Conservation (phyloP, 2,113 vertebrate species). For the Rattus rattus region DNA sequence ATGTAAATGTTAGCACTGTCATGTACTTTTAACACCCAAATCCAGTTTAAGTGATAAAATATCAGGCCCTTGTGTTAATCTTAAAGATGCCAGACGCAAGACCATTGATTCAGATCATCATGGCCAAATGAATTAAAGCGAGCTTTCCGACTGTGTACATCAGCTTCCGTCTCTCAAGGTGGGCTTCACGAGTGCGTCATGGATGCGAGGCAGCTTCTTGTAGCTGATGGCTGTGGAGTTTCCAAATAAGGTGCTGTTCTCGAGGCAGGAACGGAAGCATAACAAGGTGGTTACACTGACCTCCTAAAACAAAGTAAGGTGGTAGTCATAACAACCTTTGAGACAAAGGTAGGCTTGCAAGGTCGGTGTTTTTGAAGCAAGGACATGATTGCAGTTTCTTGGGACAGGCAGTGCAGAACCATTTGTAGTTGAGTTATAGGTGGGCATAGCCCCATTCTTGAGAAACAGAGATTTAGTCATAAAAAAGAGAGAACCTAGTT, state of each 20-base stretch:
- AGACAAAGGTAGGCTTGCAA: no score
- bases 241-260: not conserved
- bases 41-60: not conserved
- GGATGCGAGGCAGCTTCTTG: not conserved
- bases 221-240: not conserved
- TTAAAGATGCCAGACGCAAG: not conserved
- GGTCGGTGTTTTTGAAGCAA: not conserved
- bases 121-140: not conserved
- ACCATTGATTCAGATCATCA: not conserved
- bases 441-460: not conserved
- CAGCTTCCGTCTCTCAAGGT: no score
- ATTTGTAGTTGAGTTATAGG: not conserved
- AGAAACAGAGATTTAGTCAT: not conserved
- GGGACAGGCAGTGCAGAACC: not conserved
- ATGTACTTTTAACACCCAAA: constrained; percentile 14
- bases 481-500: not conserved
- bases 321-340: not conserved
- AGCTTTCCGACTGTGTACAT: not conserved
- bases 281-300: not conserved
- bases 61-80: constrained; percentile 16
- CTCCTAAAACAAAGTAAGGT: not conserved
- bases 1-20: not conserved
- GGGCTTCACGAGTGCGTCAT: not conserved
- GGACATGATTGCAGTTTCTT: not conserved
- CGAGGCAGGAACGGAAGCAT: not conserved